A percentile compares a stretch with the other conserved stretches of the same genome.
Conservation (phyloP, 2,888 invertebrate species). For the Acronicta alni region DNA sequence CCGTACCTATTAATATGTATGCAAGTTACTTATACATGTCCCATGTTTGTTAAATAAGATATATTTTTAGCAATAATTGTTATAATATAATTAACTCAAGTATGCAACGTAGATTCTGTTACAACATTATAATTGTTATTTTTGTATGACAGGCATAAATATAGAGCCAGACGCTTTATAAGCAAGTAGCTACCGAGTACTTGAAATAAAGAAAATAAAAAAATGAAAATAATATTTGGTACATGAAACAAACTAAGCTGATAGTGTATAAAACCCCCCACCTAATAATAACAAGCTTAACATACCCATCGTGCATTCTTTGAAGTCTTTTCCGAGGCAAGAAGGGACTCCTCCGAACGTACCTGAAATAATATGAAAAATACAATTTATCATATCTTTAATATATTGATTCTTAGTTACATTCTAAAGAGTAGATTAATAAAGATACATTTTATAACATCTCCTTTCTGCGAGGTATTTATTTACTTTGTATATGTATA, state of each 20-base stretch:
- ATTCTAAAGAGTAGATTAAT: no score
- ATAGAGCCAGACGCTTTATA: not conserved
- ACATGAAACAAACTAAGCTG: no score
- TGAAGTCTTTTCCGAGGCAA: conserved; percentile 77
- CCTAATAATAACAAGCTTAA: conserved; percentile 65
- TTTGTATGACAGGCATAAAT: conserved; percentile 4
- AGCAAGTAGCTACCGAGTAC: not conserved
- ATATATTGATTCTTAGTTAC: not conserved
- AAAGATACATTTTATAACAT: no score
- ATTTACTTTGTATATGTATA: no score
- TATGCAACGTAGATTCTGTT: not conserved
- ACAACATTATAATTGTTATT: not conserved
- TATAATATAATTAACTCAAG: not conserved
- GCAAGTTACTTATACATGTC: not conserved
- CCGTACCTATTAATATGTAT: conserved; percentile 1
- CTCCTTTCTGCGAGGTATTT: no score
- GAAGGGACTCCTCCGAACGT: conserved; percentile 87
- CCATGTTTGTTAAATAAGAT: not conserved
- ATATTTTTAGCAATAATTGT: no score
- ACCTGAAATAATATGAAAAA: conserved; percentile 74
- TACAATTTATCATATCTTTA: not conserved
- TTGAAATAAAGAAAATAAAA: no score
- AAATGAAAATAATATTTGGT: not conserved
- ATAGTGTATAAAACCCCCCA: conserved; percentile 65
- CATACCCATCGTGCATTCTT: conserved; percentile 86